Base-by-base conservation (phyloP, 1,140 invertebrate species). In the Subanguina moxae region DNA sequence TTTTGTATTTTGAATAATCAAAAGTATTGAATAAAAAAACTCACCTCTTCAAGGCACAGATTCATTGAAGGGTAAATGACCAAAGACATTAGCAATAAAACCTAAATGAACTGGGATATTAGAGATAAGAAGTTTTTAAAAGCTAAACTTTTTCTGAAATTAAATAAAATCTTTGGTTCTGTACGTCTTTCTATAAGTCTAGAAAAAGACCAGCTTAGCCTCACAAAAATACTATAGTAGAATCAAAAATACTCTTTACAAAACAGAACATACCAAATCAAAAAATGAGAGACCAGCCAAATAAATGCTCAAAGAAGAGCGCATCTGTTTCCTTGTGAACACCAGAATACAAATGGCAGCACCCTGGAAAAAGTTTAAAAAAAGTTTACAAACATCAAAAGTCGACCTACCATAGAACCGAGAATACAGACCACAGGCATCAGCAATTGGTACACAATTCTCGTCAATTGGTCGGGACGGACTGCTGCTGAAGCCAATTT, bases 11-110 rank as follows among this genome's bases (percentile, higher is more conserved):
- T n/a, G n/a, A n/a, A n/a, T n/a, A n/a, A n/a, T n/a, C n/a, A n/a
- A n/a, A n/a, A n/a, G n/a, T n/a, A 38, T 38, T 38, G 11, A 38
- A 38, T 38, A 38, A 38, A 52, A 28, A 21, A 30, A 58, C 68
- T 56, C 42, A 80, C 78, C 64, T 69, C 67, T 63, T 68, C 61
- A 57, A 80, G 57, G 63, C 78, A 80, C 32, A 75, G 56, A 57
- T 69, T 76, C 76, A 80, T 80, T 15, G 78, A 75, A 42, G 80
- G 77, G 67, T 81, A 80, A 56, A 82, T 80, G 13, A 80, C 21
- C n/a, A 80, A 48, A 38, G 77, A 75, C 63, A 79, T 76, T 3
- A 68, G 21, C 1, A 80, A 72, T 42, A 80, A 62, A 56, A 80
- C 32, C 32, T 38, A 11, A 38, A 38, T 11, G 3, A 38, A 38